These are phyloP conservation scores for Bruchidius siliquastri DNA, from an alignment of 2,888 invertebrate genomes.

Conservation along the genomic window DNA sequence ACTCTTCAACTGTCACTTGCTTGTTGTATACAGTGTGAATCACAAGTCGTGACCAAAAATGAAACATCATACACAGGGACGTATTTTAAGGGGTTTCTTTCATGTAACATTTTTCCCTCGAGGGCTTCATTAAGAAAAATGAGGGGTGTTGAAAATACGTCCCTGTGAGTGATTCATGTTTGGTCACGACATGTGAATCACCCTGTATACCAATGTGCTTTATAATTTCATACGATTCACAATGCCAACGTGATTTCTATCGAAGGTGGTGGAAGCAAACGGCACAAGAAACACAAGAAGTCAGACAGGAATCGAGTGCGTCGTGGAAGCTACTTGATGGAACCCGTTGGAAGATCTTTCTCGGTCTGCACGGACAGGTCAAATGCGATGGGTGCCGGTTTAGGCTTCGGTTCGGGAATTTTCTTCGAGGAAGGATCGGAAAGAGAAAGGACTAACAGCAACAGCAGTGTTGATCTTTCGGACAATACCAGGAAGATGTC, in stretches of 20 bases:
- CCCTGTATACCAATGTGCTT: too few species aligned
- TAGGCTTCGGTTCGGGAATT: slow-evolving; percentile 31
- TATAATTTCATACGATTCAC: too few species aligned
- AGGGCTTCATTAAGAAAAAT: too few species aligned
- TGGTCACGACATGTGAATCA: too few species aligned
- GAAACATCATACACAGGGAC: too few species aligned
- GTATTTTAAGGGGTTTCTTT: too few species aligned
- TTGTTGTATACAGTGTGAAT: too few species aligned
- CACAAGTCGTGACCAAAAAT: too few species aligned
- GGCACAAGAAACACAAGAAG: slow-evolving; percentile 43
- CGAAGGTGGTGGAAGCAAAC: slow-evolving; percentile 27
- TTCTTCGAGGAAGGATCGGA: slow-evolving; percentile 51
- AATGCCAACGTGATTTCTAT: neutral
- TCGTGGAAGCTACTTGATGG: slow-evolving; percentile 30
- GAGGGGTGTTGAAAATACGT: too few species aligned
- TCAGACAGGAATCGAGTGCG: slow-evolving; percentile 27
- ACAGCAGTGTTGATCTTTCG: slow-evolving; percentile 59
- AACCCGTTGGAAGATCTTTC: slow-evolving; percentile 38
- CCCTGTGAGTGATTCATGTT: too few species aligned
- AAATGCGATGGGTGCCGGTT: slow-evolving; percentile 33
- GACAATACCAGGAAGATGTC: slow-evolving; percentile 56
- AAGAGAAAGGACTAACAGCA: slow-evolving; percentile 62
- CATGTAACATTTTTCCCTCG: too few species aligned
- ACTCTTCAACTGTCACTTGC: too few species aligned
- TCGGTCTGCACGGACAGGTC: slow-evolving; percentile 46